phyloP scores from a whole-genome alignment of 2,797 vertebrate species.

The Liasis olivaceus region DNA sequence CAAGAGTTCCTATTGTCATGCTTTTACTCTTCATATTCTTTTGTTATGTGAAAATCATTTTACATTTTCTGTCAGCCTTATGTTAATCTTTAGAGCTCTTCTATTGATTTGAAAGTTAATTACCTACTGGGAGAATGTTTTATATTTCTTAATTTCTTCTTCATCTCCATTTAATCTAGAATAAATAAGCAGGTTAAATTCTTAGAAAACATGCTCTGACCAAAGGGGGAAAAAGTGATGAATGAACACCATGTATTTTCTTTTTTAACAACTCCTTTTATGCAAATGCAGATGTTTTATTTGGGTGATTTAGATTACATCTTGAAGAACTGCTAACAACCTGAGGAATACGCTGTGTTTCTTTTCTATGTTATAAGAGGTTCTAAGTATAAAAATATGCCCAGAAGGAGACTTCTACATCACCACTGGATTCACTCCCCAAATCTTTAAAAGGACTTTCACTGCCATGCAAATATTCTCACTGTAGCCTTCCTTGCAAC shows the following conservation, averaged over 20 bases:
- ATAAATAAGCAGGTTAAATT: conserved; percentile 36
- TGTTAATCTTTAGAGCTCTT: conserved; percentile 59
- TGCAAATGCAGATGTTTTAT: not conserved
- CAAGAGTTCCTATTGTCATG: conserved; percentile 47
- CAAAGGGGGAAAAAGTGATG: not conserved
- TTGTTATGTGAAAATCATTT: conserved; percentile 63
- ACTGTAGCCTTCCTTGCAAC: not conserved
- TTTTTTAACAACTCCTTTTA: not conserved
- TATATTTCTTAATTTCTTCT: conserved; percentile 35
- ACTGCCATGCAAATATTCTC: not conserved
- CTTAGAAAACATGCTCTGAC: not conserved
- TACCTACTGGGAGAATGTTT: conserved; percentile 58
- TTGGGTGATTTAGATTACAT: not conserved
- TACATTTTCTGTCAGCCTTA: conserved; percentile 50
- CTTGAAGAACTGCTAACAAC: not conserved
- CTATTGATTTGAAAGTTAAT: conserved; percentile 66
- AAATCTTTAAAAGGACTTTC: not conserved
- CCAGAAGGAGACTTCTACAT: not conserved
- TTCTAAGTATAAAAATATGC: not conserved
- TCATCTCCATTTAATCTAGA: conserved; percentile 43
- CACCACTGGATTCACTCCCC: not conserved
- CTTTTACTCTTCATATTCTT: conserved; percentile 53
- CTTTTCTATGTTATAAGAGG: not conserved
- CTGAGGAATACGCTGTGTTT: not conserved
- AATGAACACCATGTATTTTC: not conserved